phyloP scores from a whole-genome alignment of 1,140 invertebrate genomes.

The Lasioglossum albipes region DNA sequence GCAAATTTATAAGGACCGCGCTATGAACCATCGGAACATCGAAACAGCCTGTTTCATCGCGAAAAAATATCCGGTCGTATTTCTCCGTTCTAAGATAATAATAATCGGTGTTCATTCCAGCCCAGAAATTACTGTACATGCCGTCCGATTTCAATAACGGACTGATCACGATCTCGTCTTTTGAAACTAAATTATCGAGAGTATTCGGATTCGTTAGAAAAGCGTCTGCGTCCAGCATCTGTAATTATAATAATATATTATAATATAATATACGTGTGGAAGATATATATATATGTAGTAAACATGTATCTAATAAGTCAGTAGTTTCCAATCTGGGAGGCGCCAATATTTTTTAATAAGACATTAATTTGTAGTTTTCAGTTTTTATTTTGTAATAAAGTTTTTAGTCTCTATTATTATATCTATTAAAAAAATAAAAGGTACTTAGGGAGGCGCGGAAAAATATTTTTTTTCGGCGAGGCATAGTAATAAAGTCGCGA shows the following conservation, averaged over 20 bases:
- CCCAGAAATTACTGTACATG: slow-evolving; percentile 98
- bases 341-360: too few species aligned
- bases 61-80: slow-evolving; percentile 90
- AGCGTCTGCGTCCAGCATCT: slow-evolving; percentile 95
- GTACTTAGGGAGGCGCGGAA: too few species aligned
- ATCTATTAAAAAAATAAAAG: too few species aligned
- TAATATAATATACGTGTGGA: too few species aligned
- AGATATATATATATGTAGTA: too few species aligned
- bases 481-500: too few species aligned
- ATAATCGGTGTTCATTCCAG: slow-evolving; percentile 92
- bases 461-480: too few species aligned
- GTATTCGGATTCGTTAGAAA: slow-evolving; percentile 89
- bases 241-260: slow-evolving; percentile 62
- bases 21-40: slow-evolving; percentile 96
- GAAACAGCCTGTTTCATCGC: slow-evolving; percentile 88
- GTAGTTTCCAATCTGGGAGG: too few species aligned
- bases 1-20: slow-evolving; percentile 91
- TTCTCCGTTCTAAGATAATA: slow-evolving; percentile 94
- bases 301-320: too few species aligned
- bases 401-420: too few species aligned
- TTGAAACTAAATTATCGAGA: slow-evolving; percentile 85
- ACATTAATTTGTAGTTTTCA: too few species aligned
- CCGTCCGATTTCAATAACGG: slow-evolving; percentile 93
- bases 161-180: slow-evolving; percentile 85
- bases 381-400: too few species aligned